Percentiles rank a stretch among this genome's conserved stretches.
Evolutionary conservation across 53 echinoderm and acorn worm species (phyloP).

Genomic region (Apostichopus leukothele): DNA sequence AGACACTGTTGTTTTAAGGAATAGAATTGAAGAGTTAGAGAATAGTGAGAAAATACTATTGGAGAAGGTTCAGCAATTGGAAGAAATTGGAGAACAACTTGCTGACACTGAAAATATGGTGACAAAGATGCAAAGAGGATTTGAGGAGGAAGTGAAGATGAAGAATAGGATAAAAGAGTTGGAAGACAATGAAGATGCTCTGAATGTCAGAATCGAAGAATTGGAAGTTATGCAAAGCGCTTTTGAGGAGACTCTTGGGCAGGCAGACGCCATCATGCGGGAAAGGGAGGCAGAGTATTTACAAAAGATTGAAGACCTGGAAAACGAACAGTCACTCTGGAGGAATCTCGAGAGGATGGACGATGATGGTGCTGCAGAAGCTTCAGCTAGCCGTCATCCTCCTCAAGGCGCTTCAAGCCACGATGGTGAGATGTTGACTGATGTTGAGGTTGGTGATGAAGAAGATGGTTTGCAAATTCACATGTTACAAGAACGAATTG

Average conservation of each 20-base stretch:
- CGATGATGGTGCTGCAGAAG: conserved; percentile 43
- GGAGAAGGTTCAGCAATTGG: conserved; percentile 50
- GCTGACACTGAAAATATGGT: neutral
- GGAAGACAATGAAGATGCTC: conserved; percentile 63
- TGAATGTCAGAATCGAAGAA: conserved; percentile 67
- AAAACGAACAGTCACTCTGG: conserved; percentile 72
- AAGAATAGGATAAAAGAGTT: conserved; percentile 60
- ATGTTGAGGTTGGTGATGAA: conserved; percentile 33
- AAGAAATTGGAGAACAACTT: neutral
- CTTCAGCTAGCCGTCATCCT: neutral
- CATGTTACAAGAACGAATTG: conserved; percentile 19
- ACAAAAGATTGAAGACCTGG: conserved; percentile 69
- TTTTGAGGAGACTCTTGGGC: conserved; percentile 83
- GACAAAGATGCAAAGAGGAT: neutral
- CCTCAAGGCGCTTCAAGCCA: neutral
- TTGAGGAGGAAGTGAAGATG: conserved; percentile 1
- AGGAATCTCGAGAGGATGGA: conserved; percentile 54
- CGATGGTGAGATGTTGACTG: neutral
- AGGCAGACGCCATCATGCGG: conserved; percentile 87
- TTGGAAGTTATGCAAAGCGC: conserved; percentile 78
- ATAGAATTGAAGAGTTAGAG: conserved; percentile 58
- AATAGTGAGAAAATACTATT: conserved; percentile 61
- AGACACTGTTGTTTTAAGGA: neutral
- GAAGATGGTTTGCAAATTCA: neutral
- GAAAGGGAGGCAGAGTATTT: conserved; percentile 71